Evolutionary conservation across 1,140 invertebrate species (phyloP).

Genomic region (honey bee (Apis mellifera)): DNA sequence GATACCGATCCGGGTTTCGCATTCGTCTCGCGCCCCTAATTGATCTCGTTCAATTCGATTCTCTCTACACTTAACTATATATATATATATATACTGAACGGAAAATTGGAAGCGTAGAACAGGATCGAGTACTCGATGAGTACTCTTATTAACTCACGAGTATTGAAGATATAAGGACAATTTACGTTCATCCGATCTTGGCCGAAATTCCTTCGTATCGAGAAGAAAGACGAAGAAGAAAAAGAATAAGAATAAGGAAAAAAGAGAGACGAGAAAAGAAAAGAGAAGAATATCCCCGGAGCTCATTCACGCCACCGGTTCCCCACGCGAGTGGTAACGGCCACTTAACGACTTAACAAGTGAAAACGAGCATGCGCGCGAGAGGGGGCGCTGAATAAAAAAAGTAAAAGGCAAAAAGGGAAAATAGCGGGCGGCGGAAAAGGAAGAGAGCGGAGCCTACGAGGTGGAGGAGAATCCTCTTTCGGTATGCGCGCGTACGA

Average conservation of each 20-base stretch:
- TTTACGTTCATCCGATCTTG: background rate
- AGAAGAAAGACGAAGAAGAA: background rate
- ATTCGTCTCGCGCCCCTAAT: slow-evolving; percentile 16
- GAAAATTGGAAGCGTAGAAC: too few species aligned
- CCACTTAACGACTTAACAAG: slow-evolving; percentile 56
- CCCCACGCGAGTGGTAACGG: slow-evolving; percentile 13
- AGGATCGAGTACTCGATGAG: too few species aligned
- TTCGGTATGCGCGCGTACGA: slow-evolving; percentile 15
- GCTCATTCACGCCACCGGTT: background rate
- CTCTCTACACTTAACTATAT: too few species aligned
- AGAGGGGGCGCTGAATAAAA: background rate
- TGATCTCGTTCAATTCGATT: background rate
- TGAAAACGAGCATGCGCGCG: background rate
- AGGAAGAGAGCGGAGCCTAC: background rate
- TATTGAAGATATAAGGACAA: background rate
- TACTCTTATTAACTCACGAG: background rate
- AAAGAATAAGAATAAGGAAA: background rate
- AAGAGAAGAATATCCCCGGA: background rate
- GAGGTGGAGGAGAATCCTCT: background rate
- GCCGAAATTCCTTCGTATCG: background rate
- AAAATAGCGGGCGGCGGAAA: background rate
- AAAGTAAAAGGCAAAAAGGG: background rate
- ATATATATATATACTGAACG: too few species aligned
- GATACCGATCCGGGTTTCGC: background rate
- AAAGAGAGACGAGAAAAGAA: too few species aligned